Evolutionary conservation across 2,797 vertebrate species (phyloP).

Genomic region (Gymnopithys bicolor): DNA sequence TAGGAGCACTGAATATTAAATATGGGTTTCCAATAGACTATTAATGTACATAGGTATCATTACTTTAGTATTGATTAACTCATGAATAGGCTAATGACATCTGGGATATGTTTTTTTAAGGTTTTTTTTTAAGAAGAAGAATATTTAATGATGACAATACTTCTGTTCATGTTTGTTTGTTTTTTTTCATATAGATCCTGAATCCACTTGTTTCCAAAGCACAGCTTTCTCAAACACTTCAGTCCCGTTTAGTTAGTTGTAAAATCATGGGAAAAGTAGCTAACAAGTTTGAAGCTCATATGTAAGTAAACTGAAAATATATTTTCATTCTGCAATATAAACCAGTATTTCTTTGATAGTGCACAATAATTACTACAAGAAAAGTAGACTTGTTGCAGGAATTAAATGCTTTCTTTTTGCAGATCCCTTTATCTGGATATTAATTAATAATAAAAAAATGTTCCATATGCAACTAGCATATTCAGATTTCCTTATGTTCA

Average conservation of each 20-base stretch:
- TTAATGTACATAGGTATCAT: neutral
- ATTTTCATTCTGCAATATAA: constrained; percentile 7
- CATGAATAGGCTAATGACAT: neutral
- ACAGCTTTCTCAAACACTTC: constrained; percentile 90
- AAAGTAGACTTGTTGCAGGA: neutral
- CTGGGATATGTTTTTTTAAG: neutral
- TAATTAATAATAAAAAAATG: neutral
- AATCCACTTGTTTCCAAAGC: constrained; percentile 91
- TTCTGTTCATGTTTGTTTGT: constrained; percentile 10
- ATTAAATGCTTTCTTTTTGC: neutral
- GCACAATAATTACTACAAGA: neutral
- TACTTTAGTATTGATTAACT: neutral
- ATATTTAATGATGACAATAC: neutral
- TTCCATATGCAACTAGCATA: neutral
- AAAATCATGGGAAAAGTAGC: constrained; percentile 92
- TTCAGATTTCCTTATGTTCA: neutral
- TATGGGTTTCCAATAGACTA: neutral
- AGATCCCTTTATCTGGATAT: neutral
- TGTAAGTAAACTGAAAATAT: constrained; percentile 81
- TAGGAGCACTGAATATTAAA: neutral
- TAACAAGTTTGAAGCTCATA: constrained; percentile 90
- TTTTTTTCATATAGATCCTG: constrained; percentile 83
- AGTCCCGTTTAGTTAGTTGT: constrained; percentile 90
- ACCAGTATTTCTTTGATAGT: neutral
- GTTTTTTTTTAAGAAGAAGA: neutral